A percentile compares a stretch with the other conserved stretches of the same genome.
These are phyloP conservation scores for Caenorhabditis plicata DNA, from an alignment of 2,888 invertebrate genomes.

Conservation along the genomic window DNA sequence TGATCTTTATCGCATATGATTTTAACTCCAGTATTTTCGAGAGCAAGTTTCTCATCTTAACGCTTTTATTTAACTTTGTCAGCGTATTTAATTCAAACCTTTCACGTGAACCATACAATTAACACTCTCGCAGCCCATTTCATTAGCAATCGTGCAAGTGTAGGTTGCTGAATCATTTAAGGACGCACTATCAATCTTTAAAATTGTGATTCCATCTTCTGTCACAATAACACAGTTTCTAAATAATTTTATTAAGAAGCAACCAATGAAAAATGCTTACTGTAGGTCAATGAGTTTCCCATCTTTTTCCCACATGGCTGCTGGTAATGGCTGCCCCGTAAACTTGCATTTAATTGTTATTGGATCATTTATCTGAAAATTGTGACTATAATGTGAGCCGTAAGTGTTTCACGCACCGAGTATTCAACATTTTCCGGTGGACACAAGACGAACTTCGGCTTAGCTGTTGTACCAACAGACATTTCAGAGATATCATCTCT, in stretches of 20 bases:
- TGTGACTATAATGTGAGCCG: no score
- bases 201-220: constrained; percentile 59
- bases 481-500: constrained; percentile 31
- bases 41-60: constrained; percentile 44
- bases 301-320: constrained; percentile 52
- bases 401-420: constrained; percentile 3
- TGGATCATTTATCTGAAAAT: constrained; percentile 26
- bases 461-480: constrained; percentile 13
- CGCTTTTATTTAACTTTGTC: constrained; percentile 2
- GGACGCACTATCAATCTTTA: constrained; percentile 37
- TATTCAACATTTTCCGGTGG: constrained; percentile 28
- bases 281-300: constrained; percentile 41
- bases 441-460: constrained; percentile 24
- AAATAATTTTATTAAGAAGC: constrained; percentile 2
- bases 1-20: constrained; percentile 50
- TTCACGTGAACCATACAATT: constrained; percentile 44
- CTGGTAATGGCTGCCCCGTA: constrained; percentile 50
- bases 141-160: constrained; percentile 80
- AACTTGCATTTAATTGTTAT: constrained; percentile 44
- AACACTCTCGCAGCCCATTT: constrained; percentile 80
- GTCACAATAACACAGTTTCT: constrained; percentile 53
- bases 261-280: constrained; percentile 4
- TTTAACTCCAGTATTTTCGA: constrained; percentile 42
- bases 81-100: constrained; percentile 13
- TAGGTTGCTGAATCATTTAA: constrained; percentile 82